Conservation (phyloP, 2,113 vertebrate genomes). For the Crotalus horridus region DNA sequence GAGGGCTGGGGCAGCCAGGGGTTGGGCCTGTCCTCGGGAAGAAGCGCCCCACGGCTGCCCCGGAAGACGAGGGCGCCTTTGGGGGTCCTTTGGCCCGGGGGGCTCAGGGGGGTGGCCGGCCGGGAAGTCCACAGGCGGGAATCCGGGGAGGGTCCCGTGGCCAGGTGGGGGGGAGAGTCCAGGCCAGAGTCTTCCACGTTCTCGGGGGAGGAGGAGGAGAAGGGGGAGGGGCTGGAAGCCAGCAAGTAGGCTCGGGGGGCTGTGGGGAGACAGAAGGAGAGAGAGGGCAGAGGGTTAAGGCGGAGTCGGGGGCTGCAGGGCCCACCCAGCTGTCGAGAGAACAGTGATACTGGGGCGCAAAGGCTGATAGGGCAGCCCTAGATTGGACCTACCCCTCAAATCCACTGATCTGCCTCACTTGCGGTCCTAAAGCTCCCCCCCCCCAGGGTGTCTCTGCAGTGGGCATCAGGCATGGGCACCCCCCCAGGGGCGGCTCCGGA, state of each 20-base stretch:
- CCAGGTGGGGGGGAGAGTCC: constrained; percentile 86
- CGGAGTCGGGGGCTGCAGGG: neutral
- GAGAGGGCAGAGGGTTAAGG: neutral
- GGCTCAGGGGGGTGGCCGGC: constrained; percentile 64
- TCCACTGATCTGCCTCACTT: neutral
- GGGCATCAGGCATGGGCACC: neutral
- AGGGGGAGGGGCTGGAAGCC: constrained; percentile 81
- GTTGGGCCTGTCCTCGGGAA: constrained; percentile 22
- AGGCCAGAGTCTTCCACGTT: constrained; percentile 90
- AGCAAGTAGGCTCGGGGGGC: constrained; percentile 64
- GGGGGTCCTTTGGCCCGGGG: constrained; percentile 7
- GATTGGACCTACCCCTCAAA: neutral
- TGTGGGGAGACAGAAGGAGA: constrained; percentile 14
- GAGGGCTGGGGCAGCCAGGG: constrained; percentile 46
- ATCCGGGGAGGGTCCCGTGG: constrained; percentile 83
- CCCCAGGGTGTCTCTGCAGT: accelerated
- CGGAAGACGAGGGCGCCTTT: neutral
- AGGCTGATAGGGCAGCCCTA: neutral
- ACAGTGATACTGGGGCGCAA: neutral
- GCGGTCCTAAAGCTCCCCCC: neutral
- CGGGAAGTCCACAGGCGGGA: constrained; percentile 81
- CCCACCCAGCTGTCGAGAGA: neutral
- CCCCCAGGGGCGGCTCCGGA: neutral
- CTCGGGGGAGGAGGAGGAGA: constrained; percentile 89
- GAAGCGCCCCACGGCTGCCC: neutral